These are phyloP conservation scores for Grammomys surdaster DNA, from an alignment of 2,113 vertebrate species.

Conservation along the genomic window DNA sequence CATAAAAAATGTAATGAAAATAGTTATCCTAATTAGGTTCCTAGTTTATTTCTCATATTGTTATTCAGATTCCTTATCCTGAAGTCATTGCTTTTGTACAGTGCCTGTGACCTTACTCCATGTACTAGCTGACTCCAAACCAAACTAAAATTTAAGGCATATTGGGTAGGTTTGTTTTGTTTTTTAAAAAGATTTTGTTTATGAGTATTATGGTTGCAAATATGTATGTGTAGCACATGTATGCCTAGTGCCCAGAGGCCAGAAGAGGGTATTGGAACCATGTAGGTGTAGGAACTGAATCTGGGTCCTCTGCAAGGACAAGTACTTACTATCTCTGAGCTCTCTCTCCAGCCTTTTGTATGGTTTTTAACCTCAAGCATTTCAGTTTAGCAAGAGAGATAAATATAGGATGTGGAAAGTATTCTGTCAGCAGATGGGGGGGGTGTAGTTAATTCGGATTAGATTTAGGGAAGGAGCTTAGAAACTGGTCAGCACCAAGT, in stretches of 20 bases:
- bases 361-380: neutral
- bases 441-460: slow-evolving; percentile 61
- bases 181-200: neutral
- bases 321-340: neutral
- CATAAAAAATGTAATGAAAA: neutral
- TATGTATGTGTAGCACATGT: neutral
- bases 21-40: slow-evolving; percentile 18
- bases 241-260: neutral
- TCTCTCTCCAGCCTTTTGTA: neutral
- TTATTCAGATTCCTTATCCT: slow-evolving; percentile 25
- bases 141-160: slow-evolving; percentile 24
- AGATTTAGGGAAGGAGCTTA: slow-evolving; percentile 54
- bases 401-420: slow-evolving; percentile 56
- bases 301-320: neutral
- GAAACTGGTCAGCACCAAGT: neutral
- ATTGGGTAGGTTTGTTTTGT: neutral
- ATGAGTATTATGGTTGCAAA: neutral
- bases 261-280: neutral
- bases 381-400: slow-evolving; percentile 45
- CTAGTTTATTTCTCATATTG: slow-evolving; percentile 53
- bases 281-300: neutral
- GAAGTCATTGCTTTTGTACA: neutral
- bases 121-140: neutral
- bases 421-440: slow-evolving; percentile 47
- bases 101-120: neutral